A percentile compares a stretch with the other conserved stretches of the same genome.
These are phyloP conservation scores for Amblyteles armatorius DNA, from an alignment of 2,888 invertebrate species.

Conservation along the genomic window DNA sequence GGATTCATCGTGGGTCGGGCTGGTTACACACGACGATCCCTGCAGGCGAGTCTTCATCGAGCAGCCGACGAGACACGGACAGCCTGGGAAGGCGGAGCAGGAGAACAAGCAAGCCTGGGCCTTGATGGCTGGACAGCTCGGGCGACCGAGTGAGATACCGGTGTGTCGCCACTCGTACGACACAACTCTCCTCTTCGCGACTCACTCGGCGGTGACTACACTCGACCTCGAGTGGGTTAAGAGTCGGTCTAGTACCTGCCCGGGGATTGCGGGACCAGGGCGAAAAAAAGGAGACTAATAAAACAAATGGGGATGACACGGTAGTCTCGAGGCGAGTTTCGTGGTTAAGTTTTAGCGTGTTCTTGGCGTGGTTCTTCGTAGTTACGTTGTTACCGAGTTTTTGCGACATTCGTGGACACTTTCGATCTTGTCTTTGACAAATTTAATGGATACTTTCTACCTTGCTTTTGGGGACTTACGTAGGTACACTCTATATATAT, in stretches of 20 bases:
- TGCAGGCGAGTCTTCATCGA: conserved; percentile 43
- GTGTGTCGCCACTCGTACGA: conserved; percentile 69
- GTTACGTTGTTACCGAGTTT: neutral
- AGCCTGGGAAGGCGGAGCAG: conserved; percentile 26
- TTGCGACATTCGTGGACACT: too few species aligned
- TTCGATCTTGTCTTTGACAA: neutral
- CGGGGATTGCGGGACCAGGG: conserved; percentile 19
- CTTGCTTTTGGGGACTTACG: neutral
- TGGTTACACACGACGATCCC: conserved; percentile 9
- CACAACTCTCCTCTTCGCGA: conserved; percentile 71
- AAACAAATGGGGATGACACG: conserved; percentile 15
- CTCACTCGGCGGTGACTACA: conserved; percentile 59
- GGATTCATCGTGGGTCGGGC: conserved; percentile 14
- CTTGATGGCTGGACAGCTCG: conserved; percentile 42
- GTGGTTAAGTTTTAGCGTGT: neutral
- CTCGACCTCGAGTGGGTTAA: conserved; percentile 63
- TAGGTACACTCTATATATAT: too few species aligned
- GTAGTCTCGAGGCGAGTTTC: neutral
- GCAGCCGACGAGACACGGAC: conserved; percentile 30
- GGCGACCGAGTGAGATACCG: conserved; percentile 42
- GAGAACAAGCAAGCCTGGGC: conserved; percentile 35
- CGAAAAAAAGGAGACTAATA: conserved; percentile 20
- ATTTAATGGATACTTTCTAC: neutral
- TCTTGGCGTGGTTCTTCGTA: neutral
- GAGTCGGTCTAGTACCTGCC: conserved; percentile 43